Base-by-base conservation (phyloP, 2,113 vertebrate genomes). In the Tonatia bakeri region DNA sequence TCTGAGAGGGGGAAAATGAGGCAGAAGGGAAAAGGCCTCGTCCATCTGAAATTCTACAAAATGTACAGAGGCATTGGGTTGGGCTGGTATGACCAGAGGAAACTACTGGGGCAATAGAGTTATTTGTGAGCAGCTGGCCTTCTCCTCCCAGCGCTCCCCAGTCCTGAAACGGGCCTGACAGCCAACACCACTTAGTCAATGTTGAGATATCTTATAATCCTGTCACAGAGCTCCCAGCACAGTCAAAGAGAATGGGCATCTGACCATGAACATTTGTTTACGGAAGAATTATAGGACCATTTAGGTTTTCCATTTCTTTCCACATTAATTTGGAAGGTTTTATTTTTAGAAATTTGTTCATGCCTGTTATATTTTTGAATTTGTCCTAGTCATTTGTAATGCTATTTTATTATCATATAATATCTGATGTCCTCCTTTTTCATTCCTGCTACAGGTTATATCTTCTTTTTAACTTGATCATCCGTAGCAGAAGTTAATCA, bases 221-320 rank as follows among this genome's bases (percentile, higher is more conserved):
- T 38, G 0, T 9, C 33, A 76, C 73, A 19, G 33, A 69, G 19
- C 24, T 83, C 10, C 43, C 43, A 31, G 5, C 3, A 81, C 22
- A 28, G n/a, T 24, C 31, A 69, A 47, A 52, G 33, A 80, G n/a
- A 80, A 82, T 0, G 20, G 54, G 7, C 20, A 70, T 24, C 31
- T 22, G 24, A 5, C 12, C 28, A 24, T n/a, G 67, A 67, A 84
- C 70, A 72, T 2, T 67, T 19, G 7, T 81, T 61, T 50, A 40
- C n/a, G 79, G 59, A 33, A 61, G 54, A 36, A 43, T 9, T 90
- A 79, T 8, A 84, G 43, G 86, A 72, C 67, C 59, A 31, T 36
- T 65, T 90, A 85, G 26, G 26, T 50, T 93, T 95, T 96, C 40
- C 73, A 47, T 86, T 76, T 96, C 52, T 65, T 94, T 43, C 75